Percentiles rank a stretch among this genome's conserved stretches.
Evolutionary conservation across 2,113 vertebrate genomes (phyloP).

Genomic region (Platycercus adscitus): DNA sequence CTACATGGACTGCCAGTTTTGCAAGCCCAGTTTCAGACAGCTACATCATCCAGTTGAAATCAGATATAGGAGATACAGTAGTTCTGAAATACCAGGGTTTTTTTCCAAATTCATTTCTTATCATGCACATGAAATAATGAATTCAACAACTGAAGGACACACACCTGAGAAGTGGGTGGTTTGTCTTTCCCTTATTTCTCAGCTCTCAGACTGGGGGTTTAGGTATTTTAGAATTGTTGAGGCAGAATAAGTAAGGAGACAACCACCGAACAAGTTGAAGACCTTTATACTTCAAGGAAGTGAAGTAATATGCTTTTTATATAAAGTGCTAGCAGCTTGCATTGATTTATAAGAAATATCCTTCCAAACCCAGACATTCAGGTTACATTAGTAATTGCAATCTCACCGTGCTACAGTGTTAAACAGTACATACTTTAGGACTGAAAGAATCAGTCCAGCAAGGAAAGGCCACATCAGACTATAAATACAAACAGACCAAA

Average conservation of each 20-base stretch:
- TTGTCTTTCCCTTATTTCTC: neutral
- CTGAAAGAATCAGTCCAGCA: neutral
- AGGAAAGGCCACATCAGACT: neutral
- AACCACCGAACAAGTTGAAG: neutral
- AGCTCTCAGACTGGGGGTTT: rapidly evolving
- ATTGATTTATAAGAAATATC: neutral
- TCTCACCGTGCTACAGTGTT: neutral
- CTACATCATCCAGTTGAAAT: neutral
- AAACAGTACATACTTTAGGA: neutral
- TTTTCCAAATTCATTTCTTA: neutral
- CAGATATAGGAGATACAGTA: neutral
- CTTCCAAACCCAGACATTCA: neutral
- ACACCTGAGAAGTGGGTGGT: neutral
- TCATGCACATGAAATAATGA: neutral
- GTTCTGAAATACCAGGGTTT: neutral
- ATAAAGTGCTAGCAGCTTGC: neutral
- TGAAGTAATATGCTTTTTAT: neutral
- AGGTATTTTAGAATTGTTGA: neutral
- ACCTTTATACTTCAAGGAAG: neutral
- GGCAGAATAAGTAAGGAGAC: neutral
- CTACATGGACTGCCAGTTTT: neutral
- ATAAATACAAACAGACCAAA: neutral
- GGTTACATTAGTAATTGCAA: neutral
- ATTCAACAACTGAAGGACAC: neutral
- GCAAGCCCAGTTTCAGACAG: neutral